Conservation (phyloP, 2,888 invertebrate species). For the Fragum fragum region DNA sequence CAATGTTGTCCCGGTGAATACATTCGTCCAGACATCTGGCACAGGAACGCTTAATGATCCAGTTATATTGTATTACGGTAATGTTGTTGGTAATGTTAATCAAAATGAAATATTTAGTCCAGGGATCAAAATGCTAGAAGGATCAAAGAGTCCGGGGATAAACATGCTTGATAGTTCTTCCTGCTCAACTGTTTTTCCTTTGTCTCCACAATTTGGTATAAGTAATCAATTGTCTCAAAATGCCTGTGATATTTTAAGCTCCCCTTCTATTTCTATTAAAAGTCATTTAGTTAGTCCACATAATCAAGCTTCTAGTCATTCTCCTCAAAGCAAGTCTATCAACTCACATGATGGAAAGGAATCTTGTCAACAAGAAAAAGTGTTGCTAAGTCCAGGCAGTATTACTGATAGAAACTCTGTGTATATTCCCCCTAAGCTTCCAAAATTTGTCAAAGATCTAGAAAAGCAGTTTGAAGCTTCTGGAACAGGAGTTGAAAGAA, state of each 20-base stretch:
- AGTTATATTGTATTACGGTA: neutral
- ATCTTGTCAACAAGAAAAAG: neutral
- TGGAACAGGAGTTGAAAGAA: neutral
- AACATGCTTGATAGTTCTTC: too few relatives aligned
- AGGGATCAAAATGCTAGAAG: neutral
- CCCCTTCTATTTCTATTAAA: neutral
- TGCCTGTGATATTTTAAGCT: neutral
- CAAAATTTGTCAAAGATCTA: constrained; percentile 12
- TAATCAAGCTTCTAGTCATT: neutral
- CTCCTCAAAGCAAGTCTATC: neutral
- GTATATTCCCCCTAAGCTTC: neutral
- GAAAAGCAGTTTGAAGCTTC: neutral
- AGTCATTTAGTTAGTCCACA: neutral
- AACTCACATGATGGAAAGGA: neutral
- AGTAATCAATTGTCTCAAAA: neutral
- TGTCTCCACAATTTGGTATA: neutral
- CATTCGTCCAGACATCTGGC: neutral
- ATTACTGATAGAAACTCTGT: neutral
- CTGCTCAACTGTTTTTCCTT: neutral
- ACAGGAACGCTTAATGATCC: neutral
- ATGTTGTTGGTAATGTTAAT: neutral
- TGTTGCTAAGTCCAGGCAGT: neutral
- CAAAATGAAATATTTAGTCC: neutral
- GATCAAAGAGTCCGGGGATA: neutral
- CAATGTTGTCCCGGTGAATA: neutral